Evolutionary conservation across 2,113 vertebrate species (phyloP), one percentile per base, ranked within the genome.

Genomic region (Pseudorhombus dupliciocellatus): DNA sequence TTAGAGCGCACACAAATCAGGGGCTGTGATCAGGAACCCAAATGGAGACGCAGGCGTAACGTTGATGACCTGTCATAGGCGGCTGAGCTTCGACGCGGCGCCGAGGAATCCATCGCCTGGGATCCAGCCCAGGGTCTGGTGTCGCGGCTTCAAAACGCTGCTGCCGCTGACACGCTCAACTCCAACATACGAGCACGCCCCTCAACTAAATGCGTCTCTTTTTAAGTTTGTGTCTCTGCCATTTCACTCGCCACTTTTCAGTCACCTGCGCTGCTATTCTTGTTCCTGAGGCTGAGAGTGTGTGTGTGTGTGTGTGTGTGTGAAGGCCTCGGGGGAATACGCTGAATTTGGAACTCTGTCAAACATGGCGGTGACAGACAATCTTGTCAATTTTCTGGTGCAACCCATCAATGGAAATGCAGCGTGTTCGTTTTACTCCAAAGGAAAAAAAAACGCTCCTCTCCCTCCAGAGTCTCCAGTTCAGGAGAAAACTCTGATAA

Each of bases 21-120:
- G 67, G 62, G 59, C 73, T 71, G 84, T 88, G 78, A 92, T 89
- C 85, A 90, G 73, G 86, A 85, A 84, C 84, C 78, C 78, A 78
- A 90, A 91, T 89, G 86, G 91, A 86, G 86, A 80, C 18, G 60
- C 52, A 25, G 70, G 74, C 68, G 68, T 81, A 80, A 86, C 85
- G 83, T 79, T 89, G 87, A 92, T 91, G 89, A 89, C 83, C 91
- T 92, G 90, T 82, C 90, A 88, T 77, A 60, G 85, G 26, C 2
- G 42, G 83, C 87, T 82, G 79, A 85, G 88, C 71, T 79, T 79
- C 79, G 73, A 81, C 84, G 83, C 84, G 48, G 75, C 50, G 60
- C 55, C 7, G 60, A 51, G 71, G 77, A 71, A 83, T 91, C 84
- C 78, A 84, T 86, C 48, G 74, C 60, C 73, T 44, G 84, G 79